Base-by-base conservation (phyloP, 2,113 vertebrate species). In the Macrotis lagotis region DNA sequence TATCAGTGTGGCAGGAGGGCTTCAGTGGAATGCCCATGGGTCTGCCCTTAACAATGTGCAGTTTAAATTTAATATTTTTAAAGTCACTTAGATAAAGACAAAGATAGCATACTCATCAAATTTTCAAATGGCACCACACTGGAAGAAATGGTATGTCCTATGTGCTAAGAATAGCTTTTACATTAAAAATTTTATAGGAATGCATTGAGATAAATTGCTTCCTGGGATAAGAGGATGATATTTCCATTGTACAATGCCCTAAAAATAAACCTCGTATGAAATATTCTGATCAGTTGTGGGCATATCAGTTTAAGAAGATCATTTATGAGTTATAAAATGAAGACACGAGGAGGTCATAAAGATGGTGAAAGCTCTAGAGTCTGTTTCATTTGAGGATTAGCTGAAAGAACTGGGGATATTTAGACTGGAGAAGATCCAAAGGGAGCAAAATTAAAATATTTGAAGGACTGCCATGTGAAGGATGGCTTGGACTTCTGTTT, bases 391-490 rank as follows among this genome's bases (percentile, higher is more conserved):
- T 74, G 16, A 22, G n/a, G 6, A 74, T n/a, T 59, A 44, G 66
- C 44, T 74, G 16, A 74, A 74, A 74, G 66, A 74, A 74, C 31
- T 44, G 66, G 16, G 16, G 37, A 74, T 22, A 5, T 74, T 74
- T 74, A 74, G 66, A 1, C 37, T 74, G n/a, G 49, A 95, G 95
- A 95, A 52, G 88, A 95, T 88, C 94, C 11, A 52, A 50, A 11
- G 90, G 96, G 51, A 94, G 96, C 37, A 50, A 47, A 96, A 93
- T 96, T 93, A 90, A 95, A 28, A 26, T 0, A 91, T 50, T 66
- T 66, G 55, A 37, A 66, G 55, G 28, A 31, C 31, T 66, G 55
- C 55, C 16, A 74, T n/a, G 66, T 44, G 66, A 74, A 74, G 66
- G 66, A 22, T 7, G 6, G 66, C n/a, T 74, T 74, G 16, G n/a